These are phyloP conservation scores for Ochropleura leucogaster DNA, from an alignment of 2,888 invertebrate genomes.

Conservation along the genomic window DNA sequence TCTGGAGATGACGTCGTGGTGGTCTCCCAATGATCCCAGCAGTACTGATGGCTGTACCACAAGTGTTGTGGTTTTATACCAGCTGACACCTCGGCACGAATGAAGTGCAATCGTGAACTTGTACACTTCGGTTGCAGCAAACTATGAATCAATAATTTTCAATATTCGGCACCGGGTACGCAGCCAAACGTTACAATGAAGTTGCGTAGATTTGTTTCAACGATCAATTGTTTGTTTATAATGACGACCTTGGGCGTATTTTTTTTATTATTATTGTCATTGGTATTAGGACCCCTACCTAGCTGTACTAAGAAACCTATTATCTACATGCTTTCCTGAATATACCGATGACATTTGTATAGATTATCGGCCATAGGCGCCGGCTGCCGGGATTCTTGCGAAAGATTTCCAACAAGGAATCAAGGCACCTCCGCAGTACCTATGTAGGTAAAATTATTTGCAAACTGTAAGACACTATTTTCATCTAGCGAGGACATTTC, in stretches of 20 bases:
- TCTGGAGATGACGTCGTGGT: conserved; percentile 62
- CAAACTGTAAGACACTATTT: too few species aligned
- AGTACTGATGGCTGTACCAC: conserved; percentile 78
- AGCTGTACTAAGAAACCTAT: neutral
- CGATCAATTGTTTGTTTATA: conserved; percentile 60
- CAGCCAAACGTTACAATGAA: conserved; percentile 76
- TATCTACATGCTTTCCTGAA: neutral
- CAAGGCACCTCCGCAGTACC: too few species aligned
- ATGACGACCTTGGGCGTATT: conserved; percentile 54
- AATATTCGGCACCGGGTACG: conserved; percentile 81
- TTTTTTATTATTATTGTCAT: neutral
- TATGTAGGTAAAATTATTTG: too few species aligned
- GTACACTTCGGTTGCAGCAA: conserved; percentile 82
- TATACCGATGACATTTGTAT: neutral
- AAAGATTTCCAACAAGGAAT: too few species aligned
- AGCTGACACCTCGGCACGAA: conserved; percentile 79
- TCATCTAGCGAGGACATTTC: too few species aligned
- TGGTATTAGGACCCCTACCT: neutral
- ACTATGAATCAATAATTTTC: conserved; percentile 89
- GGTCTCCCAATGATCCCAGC: conserved; percentile 75
- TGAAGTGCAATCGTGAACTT: conserved; percentile 84
- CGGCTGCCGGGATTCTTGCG: too few species aligned
- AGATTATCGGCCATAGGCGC: neutral
- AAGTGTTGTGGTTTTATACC: conserved; percentile 86
- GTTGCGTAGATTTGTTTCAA: conserved; percentile 77